A percentile compares a stretch with the other conserved stretches of the same genome.
These are phyloP conservation scores for Neopelma chrysocephalum DNA, from an alignment of 2,797 vertebrate species.

Conservation along the genomic window DNA sequence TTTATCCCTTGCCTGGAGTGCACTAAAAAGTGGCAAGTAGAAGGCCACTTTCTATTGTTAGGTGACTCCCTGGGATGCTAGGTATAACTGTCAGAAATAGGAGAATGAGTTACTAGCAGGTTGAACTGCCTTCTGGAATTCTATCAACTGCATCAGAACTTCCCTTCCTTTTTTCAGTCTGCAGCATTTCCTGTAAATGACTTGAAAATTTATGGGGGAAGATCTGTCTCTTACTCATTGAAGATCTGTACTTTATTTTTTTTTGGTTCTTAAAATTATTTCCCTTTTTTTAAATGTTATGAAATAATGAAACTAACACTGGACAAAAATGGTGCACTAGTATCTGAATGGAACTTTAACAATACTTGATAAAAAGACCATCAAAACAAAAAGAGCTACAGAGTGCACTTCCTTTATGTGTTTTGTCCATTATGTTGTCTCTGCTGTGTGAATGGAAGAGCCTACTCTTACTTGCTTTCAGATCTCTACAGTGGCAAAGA, in stretches of 20 bases:
- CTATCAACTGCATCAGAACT: background rate
- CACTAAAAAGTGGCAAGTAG: background rate
- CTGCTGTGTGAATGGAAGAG: background rate
- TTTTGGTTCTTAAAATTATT: background rate
- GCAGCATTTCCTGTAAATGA: background rate
- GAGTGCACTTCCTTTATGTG: background rate
- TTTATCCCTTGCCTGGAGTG: background rate
- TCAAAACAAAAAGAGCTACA: background rate
- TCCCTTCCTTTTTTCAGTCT: background rate
- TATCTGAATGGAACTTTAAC: background rate
- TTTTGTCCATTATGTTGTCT: background rate
- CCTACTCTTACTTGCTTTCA: background rate
- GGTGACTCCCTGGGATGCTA: rapidly evolving
- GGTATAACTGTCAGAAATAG: background rate
- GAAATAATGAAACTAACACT: background rate
- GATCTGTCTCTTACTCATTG: too few species aligned
- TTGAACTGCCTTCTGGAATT: background rate
- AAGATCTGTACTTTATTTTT: background rate
- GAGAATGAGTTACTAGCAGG: background rate
- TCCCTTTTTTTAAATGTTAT: background rate
- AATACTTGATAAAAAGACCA: background rate
- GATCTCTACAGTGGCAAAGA: background rate
- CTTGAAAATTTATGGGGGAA: background rate
- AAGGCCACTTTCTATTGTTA: background rate
- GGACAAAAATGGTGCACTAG: background rate